Base-by-base conservation (phyloP, 2,113 vertebrate genomes). In the Crotalus horridus region DNA sequence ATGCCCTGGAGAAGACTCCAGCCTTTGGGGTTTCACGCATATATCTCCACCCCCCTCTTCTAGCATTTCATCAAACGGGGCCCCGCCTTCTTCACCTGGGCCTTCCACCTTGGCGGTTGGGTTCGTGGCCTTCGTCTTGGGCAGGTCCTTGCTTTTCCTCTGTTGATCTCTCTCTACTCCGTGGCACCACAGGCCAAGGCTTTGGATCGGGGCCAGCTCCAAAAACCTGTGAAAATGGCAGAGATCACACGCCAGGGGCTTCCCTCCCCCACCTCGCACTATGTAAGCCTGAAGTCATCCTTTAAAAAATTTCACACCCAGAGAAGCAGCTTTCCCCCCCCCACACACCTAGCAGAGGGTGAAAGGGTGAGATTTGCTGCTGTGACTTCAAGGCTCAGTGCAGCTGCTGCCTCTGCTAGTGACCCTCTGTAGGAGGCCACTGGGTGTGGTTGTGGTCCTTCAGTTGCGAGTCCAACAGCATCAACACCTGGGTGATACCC, bases 21-120 rank as follows among this genome's bases (percentile, higher is more conserved):
- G 64, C n/a, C 17, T 33, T 74, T 39, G n/a, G 69, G 69, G 15
- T 64, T n/a, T n/a, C 61, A 64, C 29, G 0, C 61, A 64, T 0
- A 6, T 39, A 39, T 39, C 2, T 4, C n/a, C n/a, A 6, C 1
- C n/a, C 17, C 5, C 64, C 4, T 15, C 64, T 33, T 33, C 13
- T 74, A 74, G 64, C n/a, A 7, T 33, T 17, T 33, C 69, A 20
- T 3, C 17, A 74, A n/a, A 33, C 23, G 10, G 1, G 4, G n/a
- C 0, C 12, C 5, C 15, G 6, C 17, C 2, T 20, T 39, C 2
- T 33, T 20, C 15, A 20, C 13, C 69, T 2, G 15, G n/a, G 5
- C 15, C 39, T 69, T 6, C 1, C 61, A n/a, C 29, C 61, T 39
- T 0, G 5, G n/a, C 6, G n/a, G 15, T 1, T 33, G n/a, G 64